A percentile compares a stretch with the other conserved stretches of the same genome.
phyloP scores from a whole-genome alignment of 1,140 invertebrate genomes.

The Apolygus lucorum region DNA sequence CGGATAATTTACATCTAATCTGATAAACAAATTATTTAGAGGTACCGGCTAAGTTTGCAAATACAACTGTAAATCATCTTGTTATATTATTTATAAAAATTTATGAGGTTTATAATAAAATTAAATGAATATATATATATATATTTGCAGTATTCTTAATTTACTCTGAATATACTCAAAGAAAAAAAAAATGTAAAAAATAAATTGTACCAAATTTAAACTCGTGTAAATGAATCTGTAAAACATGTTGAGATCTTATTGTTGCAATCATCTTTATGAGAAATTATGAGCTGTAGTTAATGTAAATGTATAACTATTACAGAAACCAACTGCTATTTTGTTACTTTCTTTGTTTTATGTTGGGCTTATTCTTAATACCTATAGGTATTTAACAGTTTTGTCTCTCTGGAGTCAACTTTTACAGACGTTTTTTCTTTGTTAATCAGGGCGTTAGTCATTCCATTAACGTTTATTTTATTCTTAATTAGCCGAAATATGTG shows the following conservation, averaged over 20 bases:
- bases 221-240: slow-evolving; percentile 12
- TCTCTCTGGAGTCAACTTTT: slow-evolving; percentile 8
- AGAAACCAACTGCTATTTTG: not conserved
- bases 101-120: not conserved
- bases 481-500: not conserved
- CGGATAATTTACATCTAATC: not conserved
- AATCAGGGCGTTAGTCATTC: slow-evolving; percentile 9
- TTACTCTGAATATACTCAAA: not conserved
- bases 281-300: slow-evolving; percentile 5
- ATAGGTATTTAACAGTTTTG: not conserved
- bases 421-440: not conserved
- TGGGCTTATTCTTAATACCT: slow-evolving; percentile 1
- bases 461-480: slow-evolving; percentile 10
- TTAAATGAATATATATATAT: not conserved
- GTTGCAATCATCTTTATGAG: slow-evolving; percentile 11
- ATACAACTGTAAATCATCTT: not conserved
- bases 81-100: not conserved
- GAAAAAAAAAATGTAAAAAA: not conserved
- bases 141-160: not conserved
- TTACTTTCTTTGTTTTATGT: slow-evolving; percentile 5
- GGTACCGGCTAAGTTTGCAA: not conserved
- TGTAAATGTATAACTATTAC: slow-evolving; percentile 11
- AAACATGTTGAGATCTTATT: not conserved
- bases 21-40: not conserved
- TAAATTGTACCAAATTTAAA: slow-evolving; percentile 5